phyloP scores from a whole-genome alignment of 2,113 vertebrate genomes.

The Propithecus coquereli region DNA sequence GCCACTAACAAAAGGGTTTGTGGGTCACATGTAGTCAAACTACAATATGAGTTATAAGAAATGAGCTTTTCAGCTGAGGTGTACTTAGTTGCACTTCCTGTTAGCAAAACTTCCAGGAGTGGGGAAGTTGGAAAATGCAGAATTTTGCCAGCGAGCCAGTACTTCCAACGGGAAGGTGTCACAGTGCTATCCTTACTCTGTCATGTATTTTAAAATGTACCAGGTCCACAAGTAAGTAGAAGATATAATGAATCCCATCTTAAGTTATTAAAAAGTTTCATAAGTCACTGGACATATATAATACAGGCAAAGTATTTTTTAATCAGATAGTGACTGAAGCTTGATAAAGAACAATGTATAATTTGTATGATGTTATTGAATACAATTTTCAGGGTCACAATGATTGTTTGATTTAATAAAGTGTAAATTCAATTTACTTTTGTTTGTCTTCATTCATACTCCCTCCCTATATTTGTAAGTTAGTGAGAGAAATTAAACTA shows the following conservation, averaged over 20 bases:
- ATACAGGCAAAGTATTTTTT: background rate
- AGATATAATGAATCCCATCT: background rate
- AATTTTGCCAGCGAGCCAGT: background rate
- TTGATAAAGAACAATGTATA: background rate
- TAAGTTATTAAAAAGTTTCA: background rate
- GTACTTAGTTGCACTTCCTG: background rate
- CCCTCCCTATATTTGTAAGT: background rate
- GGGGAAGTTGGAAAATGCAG: background rate
- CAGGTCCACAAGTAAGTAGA: background rate
- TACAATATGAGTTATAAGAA: background rate
- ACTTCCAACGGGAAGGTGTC: background rate
- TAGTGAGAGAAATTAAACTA: background rate
- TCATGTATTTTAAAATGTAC: background rate
- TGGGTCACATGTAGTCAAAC: background rate
- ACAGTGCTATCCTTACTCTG: background rate
- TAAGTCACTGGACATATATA: background rate
- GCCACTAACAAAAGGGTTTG: background rate
- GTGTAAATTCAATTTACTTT: background rate
- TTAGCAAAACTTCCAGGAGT: background rate
- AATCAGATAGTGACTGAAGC: slow-evolving; percentile 17
- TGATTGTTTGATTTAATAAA: slow-evolving; percentile 61
- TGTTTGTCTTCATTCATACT: slow-evolving; percentile 15
- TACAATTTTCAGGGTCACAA: slow-evolving; percentile 18
- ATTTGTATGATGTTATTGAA: background rate
- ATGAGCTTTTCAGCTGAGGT: background rate